Conservation (phyloP, 1,140 invertebrate species). For the Wiebesia pumilae region DNA sequence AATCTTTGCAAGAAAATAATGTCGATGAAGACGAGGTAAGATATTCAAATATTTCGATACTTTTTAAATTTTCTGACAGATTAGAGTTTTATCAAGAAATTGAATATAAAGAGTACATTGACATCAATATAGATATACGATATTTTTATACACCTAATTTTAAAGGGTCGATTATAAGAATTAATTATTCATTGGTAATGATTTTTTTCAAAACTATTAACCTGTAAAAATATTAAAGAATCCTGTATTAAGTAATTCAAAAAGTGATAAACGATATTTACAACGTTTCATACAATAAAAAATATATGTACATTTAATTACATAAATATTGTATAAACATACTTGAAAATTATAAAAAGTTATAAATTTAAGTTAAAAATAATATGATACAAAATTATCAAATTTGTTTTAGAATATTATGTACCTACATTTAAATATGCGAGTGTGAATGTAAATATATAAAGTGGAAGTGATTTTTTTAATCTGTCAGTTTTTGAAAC, state of each 20-base stretch:
- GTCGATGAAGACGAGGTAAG: constrained; percentile 79
- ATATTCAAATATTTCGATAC: constrained; percentile 12
- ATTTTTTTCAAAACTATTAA: neutral
- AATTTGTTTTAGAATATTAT: neutral
- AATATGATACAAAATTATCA: too few relatives aligned
- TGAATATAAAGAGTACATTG: neutral
- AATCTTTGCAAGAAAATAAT: constrained; percentile 81
- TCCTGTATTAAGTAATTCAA: too few relatives aligned
- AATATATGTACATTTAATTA: too few relatives aligned
- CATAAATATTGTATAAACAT: too few relatives aligned
- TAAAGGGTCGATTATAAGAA: neutral
- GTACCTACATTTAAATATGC: neutral
- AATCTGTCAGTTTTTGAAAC: constrained; percentile 48
- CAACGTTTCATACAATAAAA: too few relatives aligned
- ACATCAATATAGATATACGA: neutral
- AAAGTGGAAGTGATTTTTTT: constrained; percentile 72
- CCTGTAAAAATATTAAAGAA: neutral
- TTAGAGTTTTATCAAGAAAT: neutral
- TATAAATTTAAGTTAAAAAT: too few relatives aligned
- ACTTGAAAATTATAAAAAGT: too few relatives aligned
- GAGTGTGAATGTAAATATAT: constrained; percentile 6
- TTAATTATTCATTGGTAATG: neutral
- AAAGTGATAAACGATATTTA: too few relatives aligned
- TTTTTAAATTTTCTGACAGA: neutral
- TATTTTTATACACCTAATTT: neutral